These are phyloP conservation scores for Haliclona indistincta DNA, from an alignment of 37 sponge, comb jelly and placozoan species.

Conservation along the genomic window DNA sequence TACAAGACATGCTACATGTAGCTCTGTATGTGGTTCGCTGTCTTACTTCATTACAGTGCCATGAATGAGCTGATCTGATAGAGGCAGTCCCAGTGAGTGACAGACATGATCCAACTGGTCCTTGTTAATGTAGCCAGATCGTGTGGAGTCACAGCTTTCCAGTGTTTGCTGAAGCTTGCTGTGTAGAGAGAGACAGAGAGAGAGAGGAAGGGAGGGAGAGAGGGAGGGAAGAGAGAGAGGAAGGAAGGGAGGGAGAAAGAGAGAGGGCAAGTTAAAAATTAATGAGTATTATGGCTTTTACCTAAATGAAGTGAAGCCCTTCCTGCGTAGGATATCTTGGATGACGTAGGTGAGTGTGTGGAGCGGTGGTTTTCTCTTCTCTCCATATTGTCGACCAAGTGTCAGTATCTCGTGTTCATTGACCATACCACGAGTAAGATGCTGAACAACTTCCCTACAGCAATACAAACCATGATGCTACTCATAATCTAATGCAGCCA, in stretches of 20 bases:
- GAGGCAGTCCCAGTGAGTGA: conserved; percentile 35
- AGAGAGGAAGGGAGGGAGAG: too few species aligned
- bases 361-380: conserved; percentile 49
- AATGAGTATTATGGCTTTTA: conserved; percentile 4
- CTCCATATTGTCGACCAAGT: conserved; percentile 81
- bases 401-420: conserved; percentile 91
- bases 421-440: conserved; percentile 56
- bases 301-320: conserved; percentile 48
- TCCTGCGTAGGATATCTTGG: conserved; percentile 56
- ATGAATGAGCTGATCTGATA: conserved; percentile 76
- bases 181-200: background rate
- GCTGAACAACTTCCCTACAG: too few species aligned
- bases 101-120: conserved; percentile 43
- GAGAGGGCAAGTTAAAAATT: too few species aligned
- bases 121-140: conserved; percentile 39
- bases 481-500: too few species aligned
- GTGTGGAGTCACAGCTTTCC: conserved; percentile 12
- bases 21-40: too few species aligned
- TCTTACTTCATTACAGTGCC: conserved; percentile 74
- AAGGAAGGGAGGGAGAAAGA: too few species aligned
- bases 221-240: too few species aligned
- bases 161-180: conserved; percentile 3
- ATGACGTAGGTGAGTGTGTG: conserved; percentile 42
- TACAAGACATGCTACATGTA: background rate
- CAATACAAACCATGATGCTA: too few species aligned